Evolutionary conservation across 2,888 invertebrate genomes (phyloP).

Genomic region (Tipula vernalis): DNA sequence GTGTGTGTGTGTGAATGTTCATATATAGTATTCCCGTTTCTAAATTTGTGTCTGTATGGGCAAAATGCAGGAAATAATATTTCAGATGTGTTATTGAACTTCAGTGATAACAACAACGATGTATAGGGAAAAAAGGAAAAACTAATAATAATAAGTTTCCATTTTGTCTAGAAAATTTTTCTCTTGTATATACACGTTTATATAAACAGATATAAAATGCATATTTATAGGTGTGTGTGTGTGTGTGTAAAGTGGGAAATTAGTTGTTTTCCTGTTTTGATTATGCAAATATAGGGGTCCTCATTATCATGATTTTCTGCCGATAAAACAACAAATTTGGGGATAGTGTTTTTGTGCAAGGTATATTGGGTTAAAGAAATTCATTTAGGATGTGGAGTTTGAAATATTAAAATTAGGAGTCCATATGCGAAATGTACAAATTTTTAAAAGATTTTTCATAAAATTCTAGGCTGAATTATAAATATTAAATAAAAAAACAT

Average conservation of each 20-base stretch:
- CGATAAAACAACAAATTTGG: background rate
- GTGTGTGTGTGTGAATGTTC: background rate
- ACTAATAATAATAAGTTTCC: background rate
- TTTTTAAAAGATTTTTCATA: too few relatives aligned
- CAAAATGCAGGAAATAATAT: background rate
- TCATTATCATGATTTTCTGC: background rate
- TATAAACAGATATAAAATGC: too few relatives aligned
- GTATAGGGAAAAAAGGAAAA: background rate
- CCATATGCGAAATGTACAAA: too few relatives aligned
- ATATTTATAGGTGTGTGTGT: background rate
- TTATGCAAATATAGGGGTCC: background rate
- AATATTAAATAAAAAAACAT: too few relatives aligned
- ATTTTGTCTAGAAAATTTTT: constrained; percentile 8
- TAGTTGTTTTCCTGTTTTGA: background rate
- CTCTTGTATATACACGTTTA: background rate
- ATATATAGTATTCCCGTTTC: background rate
- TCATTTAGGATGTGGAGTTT: too few relatives aligned
- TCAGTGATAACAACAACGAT: background rate
- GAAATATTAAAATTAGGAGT: too few relatives aligned
- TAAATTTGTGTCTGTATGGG: background rate
- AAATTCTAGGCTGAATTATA: too few relatives aligned
- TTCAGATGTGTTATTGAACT: constrained; percentile 8
- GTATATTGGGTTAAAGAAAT: too few relatives aligned
- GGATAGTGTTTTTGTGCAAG: too few relatives aligned
- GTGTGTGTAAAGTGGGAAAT: background rate